Evolutionary conservation across 2,113 vertebrate genomes (phyloP).

Genomic region (Anseranas semipalmata): DNA sequence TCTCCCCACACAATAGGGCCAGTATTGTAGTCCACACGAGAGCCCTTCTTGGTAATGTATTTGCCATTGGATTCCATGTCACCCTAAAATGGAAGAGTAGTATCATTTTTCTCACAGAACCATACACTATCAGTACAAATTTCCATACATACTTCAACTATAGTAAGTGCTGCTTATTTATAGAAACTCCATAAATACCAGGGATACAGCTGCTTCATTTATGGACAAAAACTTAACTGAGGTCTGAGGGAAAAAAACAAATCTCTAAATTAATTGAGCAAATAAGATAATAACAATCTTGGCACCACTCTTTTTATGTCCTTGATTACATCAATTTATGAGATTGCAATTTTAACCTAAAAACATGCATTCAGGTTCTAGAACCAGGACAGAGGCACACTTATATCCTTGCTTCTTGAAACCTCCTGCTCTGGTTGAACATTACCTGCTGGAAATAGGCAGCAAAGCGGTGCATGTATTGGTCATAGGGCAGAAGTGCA

Average conservation of each 20-base stretch:
- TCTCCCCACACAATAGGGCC: slow-evolving; percentile 98
- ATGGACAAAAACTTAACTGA: background rate
- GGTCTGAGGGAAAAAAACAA: background rate
- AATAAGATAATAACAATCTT: rapidly evolving
- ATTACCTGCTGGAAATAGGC: slow-evolving; percentile 99
- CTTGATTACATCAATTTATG: background rate
- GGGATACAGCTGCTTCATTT: background rate
- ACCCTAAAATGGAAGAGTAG: slow-evolving; percentile 76
- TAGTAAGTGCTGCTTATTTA: background rate
- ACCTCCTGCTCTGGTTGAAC: background rate
- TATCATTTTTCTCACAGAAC: background rate
- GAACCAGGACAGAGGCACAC: background rate
- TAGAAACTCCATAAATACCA: rapidly evolving
- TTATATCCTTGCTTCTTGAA: background rate
- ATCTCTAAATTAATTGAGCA: background rate
- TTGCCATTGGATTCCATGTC: slow-evolving; percentile 99
- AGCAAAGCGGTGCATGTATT: slow-evolving; percentile 96
- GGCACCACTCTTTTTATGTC: background rate
- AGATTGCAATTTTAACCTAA: background rate
- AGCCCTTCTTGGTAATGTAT: slow-evolving; percentile 88
- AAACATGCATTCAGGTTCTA: background rate
- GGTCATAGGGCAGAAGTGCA: slow-evolving; percentile 94
- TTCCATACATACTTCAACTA: background rate
- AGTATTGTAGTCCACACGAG: slow-evolving; percentile 87
- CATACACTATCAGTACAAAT: background rate